phyloP scores from a whole-genome alignment of 2,113 vertebrate genomes.

The Scopus umbretta region DNA sequence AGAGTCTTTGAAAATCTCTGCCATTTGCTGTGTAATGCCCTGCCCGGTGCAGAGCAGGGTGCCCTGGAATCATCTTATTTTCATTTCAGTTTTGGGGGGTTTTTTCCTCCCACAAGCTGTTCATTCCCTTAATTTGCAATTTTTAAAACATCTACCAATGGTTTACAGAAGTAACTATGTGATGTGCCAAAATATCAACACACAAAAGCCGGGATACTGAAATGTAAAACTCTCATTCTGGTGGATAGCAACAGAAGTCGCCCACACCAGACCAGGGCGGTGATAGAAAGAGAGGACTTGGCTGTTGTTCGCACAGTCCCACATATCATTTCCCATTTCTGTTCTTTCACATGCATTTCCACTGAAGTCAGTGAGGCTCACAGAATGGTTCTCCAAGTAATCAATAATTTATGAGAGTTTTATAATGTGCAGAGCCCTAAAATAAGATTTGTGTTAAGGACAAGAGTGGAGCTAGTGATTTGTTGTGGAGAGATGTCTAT shows the following conservation, averaged over 20 bases:
- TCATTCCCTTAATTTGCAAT: background rate
- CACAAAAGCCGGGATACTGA: background rate
- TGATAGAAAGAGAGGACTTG: background rate
- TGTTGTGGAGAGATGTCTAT: background rate
- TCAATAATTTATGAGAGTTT: background rate
- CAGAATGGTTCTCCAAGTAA: background rate
- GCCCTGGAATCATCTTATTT: background rate
- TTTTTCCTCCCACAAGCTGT: background rate
- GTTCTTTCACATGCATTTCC: background rate
- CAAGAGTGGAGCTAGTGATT: background rate
- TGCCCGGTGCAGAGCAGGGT: background rate
- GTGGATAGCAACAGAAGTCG: background rate
- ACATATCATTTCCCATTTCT: background rate
- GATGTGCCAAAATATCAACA: background rate
- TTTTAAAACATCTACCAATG: background rate
- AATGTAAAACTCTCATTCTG: background rate
- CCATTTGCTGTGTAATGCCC: background rate
- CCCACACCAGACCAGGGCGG: background rate
- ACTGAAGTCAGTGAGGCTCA: background rate
- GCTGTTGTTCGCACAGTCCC: background rate
- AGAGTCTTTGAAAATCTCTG: background rate
- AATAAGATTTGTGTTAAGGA: background rate
- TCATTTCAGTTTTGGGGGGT: background rate
- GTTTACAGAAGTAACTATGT: background rate
- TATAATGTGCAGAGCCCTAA: background rate